Base-by-base conservation (phyloP, 2,888 invertebrate species). In the Drosophila differens region DNA sequence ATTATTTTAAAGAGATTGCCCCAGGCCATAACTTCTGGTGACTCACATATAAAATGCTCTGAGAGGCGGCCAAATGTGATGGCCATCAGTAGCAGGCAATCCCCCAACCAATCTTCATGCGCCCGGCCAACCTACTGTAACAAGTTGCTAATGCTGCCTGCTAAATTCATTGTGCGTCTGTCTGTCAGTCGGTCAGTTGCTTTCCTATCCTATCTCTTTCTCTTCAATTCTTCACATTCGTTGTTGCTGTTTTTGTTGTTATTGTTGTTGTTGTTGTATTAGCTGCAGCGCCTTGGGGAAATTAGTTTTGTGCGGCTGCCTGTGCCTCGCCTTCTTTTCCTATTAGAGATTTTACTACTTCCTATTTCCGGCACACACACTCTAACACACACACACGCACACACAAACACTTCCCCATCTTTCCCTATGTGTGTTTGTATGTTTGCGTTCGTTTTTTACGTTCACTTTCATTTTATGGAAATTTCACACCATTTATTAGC, bases 301-400 rank as follows among this genome's bases (percentile, higher is more conserved):
- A 88, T 91, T 91, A 89, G 90, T 91, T 91, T 87, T 91, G 85
- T 90, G 90, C 49, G 76, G 77, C 65, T 77, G 71, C 70, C 70
- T 64, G 70, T 65, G 73, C 76, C 74, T 84, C 69, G 80, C 76
- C 89, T 82, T 86, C 89, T 79, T 90, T 90, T 90, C 87, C 89
- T 89, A 90, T 85, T 90, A 83, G 70, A 81, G 82, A 90, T 86
- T 90, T 90, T 90, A 86, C 90, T 86, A 90, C 85, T 90, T 86
- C 90, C 89, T 90, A 72, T 77, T 82, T 76, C 79, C 76, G 70
- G 32, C 61, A 53, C 51, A 61, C 59, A 78, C 72, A 78, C 64
- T 5, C 14, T 32, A 25, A 28, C 4, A 55, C 53, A 60, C 58
- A 60, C 57, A 54, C 10, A 41, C n/a, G n/a, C n/a, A 6, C 25